These are phyloP conservation scores for Drosophila burlai DNA, from an alignment of 1,140 invertebrate genomes.

Conservation along the genomic window DNA sequence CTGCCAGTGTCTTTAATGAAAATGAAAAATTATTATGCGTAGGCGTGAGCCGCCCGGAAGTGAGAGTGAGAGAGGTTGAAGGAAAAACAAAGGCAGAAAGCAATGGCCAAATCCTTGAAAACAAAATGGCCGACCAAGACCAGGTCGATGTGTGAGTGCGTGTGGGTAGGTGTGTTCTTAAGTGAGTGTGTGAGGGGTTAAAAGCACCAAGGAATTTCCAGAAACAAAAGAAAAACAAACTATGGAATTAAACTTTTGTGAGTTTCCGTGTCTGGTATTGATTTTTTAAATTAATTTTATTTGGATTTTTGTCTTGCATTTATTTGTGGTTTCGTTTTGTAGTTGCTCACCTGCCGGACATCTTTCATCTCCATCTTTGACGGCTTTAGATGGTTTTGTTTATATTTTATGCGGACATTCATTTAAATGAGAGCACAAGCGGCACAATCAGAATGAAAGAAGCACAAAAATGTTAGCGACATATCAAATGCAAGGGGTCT, in stretches of 20 bases:
- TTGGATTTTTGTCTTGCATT: constrained; percentile 33
- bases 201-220: constrained; percentile 55
- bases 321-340: constrained; percentile 41
- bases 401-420: constrained; percentile 25
- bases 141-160: constrained; percentile 37
- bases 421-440: constrained; percentile 67
- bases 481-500: constrained; percentile 38
- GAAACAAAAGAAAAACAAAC: constrained; percentile 39
- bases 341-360: constrained; percentile 88
- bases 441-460: constrained; percentile 64
- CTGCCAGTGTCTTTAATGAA: constrained; percentile 34
- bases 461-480: constrained; percentile 74
- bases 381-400: constrained; percentile 85
- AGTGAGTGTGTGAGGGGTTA: constrained; percentile 21
- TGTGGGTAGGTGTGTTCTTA: constrained; percentile 13
- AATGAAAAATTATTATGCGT: constrained; percentile 81
- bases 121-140: constrained; percentile 72
- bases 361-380: constrained; percentile 89
- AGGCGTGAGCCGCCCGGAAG: constrained; percentile 48
- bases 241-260: constrained; percentile 28
- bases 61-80: background rate
- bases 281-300: constrained; percentile 25
- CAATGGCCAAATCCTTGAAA: constrained; percentile 48
- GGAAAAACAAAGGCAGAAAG: constrained; percentile 44
- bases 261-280: constrained; percentile 38